Evolutionary conservation across 2,888 invertebrate species (phyloP).

Genomic region (Pollenia angustigena): DNA sequence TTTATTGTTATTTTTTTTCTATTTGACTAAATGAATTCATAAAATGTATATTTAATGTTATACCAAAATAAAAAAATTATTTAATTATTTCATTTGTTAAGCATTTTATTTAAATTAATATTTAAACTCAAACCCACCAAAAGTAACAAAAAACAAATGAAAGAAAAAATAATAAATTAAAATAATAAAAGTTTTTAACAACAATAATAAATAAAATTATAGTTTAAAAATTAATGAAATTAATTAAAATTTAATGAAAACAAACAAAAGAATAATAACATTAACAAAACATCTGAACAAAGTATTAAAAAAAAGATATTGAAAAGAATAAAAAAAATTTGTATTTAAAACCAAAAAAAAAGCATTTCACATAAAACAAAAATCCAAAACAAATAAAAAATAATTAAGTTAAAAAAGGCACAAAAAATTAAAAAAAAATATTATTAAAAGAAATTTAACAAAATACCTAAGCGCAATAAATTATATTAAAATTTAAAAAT

Average conservation of each 20-base stretch:
- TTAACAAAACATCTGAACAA: slow-evolving; percentile 63
- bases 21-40: slow-evolving; percentile 18
- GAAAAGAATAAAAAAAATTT: slow-evolving; percentile 58
- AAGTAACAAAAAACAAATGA: slow-evolving; percentile 60
- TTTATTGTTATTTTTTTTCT: slow-evolving; percentile 36
- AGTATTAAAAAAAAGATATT: slow-evolving; percentile 71
- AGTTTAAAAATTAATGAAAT: slow-evolving; percentile 64
- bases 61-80: slow-evolving; percentile 42
- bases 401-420: slow-evolving; percentile 63
- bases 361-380: slow-evolving; percentile 65
- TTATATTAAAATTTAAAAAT: slow-evolving; percentile 59
- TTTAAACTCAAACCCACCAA: slow-evolving; percentile 74
- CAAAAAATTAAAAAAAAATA: slow-evolving; percentile 58
- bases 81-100: slow-evolving; percentile 59
- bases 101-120: slow-evolving; percentile 67
- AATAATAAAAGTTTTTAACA: slow-evolving; percentile 64
- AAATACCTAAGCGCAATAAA: slow-evolving; percentile 71
- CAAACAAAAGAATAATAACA: slow-evolving; percentile 27
- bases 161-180: slow-evolving; percentile 38
- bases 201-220: slow-evolving; percentile 58
- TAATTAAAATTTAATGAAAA: slow-evolving; percentile 40
- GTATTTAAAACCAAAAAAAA: slow-evolving; percentile 68
- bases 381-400: slow-evolving; percentile 38
- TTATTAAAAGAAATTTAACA: slow-evolving; percentile 29
- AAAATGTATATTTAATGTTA: slow-evolving; percentile 56